Evolutionary conservation across 1,140 invertebrate genomes (phyloP).

Genomic region (Trissolcus basalis): DNA sequence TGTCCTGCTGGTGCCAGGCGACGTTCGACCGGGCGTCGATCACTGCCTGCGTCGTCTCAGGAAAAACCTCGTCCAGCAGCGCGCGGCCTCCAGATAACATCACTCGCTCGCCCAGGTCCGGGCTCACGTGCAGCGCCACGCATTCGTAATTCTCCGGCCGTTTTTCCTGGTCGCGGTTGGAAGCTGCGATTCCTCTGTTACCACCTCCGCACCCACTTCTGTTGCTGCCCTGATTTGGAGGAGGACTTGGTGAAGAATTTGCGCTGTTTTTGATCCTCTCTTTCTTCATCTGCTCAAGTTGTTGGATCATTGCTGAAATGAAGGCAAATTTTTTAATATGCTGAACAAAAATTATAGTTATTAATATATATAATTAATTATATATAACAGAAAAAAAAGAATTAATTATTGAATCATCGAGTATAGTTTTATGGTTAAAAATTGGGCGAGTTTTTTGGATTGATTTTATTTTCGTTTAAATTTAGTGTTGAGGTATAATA

Average conservation of each 20-base stretch:
- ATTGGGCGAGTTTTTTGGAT: no score
- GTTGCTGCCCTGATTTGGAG: slow-evolving; percentile 45
- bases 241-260: slow-evolving; percentile 64
- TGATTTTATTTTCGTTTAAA: no score
- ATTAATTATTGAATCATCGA: no score
- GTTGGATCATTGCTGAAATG: slow-evolving; percentile 83
- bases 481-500: no score
- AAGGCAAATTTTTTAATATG: background rate
- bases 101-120: slow-evolving; percentile 91
- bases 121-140: slow-evolving; percentile 90
- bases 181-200: slow-evolving; percentile 52
- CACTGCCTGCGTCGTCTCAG: slow-evolving; percentile 89
- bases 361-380: no score
- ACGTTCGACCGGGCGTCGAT: slow-evolving; percentile 88
- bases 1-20: slow-evolving; percentile 90
- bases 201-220: slow-evolving; percentile 33
- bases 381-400: no score
- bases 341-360: no score
- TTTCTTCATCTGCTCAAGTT: slow-evolving; percentile 86
- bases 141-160: slow-evolving; percentile 83
- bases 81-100: slow-evolving; percentile 88
- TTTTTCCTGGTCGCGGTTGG: slow-evolving; percentile 61
- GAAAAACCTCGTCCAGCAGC: slow-evolving; percentile 90
- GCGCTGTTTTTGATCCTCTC: slow-evolving; percentile 79
- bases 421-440: no score